Evolutionary conservation across 2,797 vertebrate species (phyloP).

Genomic region (Hemitrygon akajei): DNA sequence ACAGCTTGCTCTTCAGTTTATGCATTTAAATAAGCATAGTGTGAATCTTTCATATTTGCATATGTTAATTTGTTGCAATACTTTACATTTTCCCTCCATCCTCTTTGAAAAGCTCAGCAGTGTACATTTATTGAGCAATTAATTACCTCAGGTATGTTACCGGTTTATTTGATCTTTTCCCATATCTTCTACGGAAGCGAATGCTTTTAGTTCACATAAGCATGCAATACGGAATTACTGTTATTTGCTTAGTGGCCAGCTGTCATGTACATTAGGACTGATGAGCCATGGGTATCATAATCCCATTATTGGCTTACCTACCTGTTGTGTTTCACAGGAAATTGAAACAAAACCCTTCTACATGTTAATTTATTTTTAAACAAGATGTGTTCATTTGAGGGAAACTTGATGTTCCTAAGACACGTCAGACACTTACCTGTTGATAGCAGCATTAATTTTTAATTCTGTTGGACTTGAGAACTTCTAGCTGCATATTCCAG

Average conservation of each 20-base stretch:
- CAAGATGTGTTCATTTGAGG: background rate
- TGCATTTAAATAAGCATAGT: background rate
- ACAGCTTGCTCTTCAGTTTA: too few relatives aligned
- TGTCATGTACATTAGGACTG: background rate
- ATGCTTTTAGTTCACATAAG: background rate
- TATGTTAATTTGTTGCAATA: background rate
- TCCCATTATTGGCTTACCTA: background rate
- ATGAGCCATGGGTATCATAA: background rate
- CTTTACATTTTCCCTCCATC: background rate
- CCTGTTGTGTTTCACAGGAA: background rate
- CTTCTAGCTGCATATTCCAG: too few relatives aligned
- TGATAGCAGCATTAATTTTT: background rate
- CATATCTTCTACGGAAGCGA: background rate
- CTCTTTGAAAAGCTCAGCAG: background rate
- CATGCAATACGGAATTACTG: background rate
- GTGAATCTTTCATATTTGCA: background rate
- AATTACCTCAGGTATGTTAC: background rate
- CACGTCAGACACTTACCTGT: background rate
- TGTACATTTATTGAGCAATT: background rate
- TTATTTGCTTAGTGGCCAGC: background rate
- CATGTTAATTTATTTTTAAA: background rate
- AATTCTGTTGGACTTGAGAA: background rate
- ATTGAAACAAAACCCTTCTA: background rate
- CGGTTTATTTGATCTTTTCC: background rate
- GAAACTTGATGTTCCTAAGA: background rate